phyloP scores from a whole-genome alignment of 35 echinoderm and acorn worm genomes.

The Anneissia japonica region DNA sequence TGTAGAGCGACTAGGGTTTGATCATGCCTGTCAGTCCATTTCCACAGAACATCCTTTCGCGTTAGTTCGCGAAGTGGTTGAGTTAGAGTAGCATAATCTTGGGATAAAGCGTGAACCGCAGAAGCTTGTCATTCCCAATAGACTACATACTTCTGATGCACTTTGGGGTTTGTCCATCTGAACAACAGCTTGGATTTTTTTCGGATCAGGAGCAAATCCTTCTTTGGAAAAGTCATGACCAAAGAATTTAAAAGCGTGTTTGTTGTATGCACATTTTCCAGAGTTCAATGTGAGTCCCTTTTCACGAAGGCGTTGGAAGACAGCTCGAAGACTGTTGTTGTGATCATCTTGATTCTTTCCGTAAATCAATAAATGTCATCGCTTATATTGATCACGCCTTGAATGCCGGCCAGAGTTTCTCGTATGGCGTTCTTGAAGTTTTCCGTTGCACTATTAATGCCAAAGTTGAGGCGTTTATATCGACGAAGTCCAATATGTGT shows the following conservation, averaged over 20 bases:
- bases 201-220: constrained; percentile 28
- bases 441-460: constrained; percentile 53
- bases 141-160: too few species aligned
- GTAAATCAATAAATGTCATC: constrained; percentile 69
- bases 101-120: constrained; percentile 32
- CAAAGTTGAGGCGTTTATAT: constrained; percentile 60
- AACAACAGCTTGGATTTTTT: constrained; percentile 7
- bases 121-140: too few species aligned
- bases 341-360: neutral
- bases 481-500: constrained; percentile 26
- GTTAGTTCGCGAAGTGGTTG: constrained; percentile 26
- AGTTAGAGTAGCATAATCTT: constrained; percentile 27
- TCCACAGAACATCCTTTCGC: constrained; percentile 30
- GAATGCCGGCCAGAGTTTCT: constrained; percentile 41
- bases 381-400: constrained; percentile 46
- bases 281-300: constrained; percentile 32
- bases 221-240: constrained; percentile 39
- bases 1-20: constrained; percentile 20
- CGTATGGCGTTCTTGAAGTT: constrained; percentile 43
- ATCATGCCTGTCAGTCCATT: constrained; percentile 15
- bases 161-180: too few species aligned
- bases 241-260: constrained; percentile 47
- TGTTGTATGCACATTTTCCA: constrained; percentile 40
- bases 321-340: constrained; percentile 28
- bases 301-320: constrained; percentile 42